Evolutionary conservation across 2,888 invertebrate genomes (phyloP).

Genomic region (Amiota mariae): DNA sequence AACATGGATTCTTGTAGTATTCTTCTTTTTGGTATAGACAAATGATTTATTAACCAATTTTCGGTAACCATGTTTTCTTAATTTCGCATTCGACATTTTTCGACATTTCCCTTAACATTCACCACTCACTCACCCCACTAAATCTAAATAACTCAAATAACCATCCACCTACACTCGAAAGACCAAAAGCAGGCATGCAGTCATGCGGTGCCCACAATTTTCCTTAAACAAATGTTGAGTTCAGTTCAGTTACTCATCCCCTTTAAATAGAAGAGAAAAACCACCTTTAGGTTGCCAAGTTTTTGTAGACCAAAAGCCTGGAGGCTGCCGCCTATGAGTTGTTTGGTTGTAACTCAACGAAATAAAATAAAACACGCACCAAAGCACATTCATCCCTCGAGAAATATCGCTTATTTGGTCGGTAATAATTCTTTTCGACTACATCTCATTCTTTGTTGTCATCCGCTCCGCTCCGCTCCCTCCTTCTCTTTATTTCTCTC

Average conservation of each 20-base stretch:
- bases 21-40: conserved; percentile 55
- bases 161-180: conserved; percentile 24
- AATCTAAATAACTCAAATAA: conserved; percentile 30
- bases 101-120: too few relatives aligned
- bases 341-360: conserved; percentile 66
- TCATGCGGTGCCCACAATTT: too few relatives aligned
- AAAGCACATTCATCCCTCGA: conserved; percentile 73
- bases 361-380: conserved; percentile 73
- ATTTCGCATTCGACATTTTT: conserved; percentile 71
- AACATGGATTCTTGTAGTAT: conserved; percentile 44
- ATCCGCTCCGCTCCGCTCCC: conserved; percentile 27
- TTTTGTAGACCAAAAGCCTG: conserved; percentile 10
- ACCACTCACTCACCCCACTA: not conserved
- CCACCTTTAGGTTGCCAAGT: conserved; percentile 53
- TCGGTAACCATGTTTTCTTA: conserved; percentile 69
- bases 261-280: conserved; percentile 49
- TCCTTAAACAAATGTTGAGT: too few relatives aligned
- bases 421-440: conserved; percentile 68
- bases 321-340: conserved; percentile 22
- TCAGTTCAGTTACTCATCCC: conserved; percentile 41
- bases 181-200: conserved; percentile 6
- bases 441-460: conserved; percentile 25
- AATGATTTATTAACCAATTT: conserved; percentile 69
- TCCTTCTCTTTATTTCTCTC: conserved; percentile 11
- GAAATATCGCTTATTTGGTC: conserved; percentile 73